Base-by-base conservation (phyloP, 2,113 vertebrate genomes). In the Calyptomena viridis region DNA sequence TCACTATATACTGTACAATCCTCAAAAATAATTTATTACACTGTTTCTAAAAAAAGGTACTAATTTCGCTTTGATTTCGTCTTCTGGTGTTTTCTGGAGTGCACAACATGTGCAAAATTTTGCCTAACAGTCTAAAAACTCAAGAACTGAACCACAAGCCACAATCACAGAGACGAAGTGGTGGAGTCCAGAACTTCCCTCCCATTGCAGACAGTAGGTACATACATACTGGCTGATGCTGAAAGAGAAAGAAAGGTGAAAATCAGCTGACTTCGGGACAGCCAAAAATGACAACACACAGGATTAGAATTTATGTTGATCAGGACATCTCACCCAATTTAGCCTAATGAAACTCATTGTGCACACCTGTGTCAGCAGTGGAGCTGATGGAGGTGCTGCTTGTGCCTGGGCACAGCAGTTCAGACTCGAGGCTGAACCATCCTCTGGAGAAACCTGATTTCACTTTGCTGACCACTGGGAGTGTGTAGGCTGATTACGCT, bases 11-110 rank as follows among this genome's bases (percentile, higher is more conserved):
- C 99, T 99, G 98, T 99, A 99, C 99, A 99, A 94, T 98, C 98
- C 99, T 99, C 99, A 98, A 99, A 99, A 99, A 99, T 99, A 99
- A 99, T 99, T 99, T 98, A 99, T 98, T 98, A 98, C 98, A 99
- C 98, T 98, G 97, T 99, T 98, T 99, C 99, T 99, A 98, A 98
- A 98, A 98, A 98, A 98, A 98, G 97, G 97, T 97, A 98, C 98
- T 98, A 98, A 94, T 95, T 95, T 97, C 96, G 94, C 97, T 95
- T 87, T 83, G 67, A 90, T 90, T 95, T 94, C 81, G 58, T 96
- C 96, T 94, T 96, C 90, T 95, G 86, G 47, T 76, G 69, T 94
- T 91, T 89, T 97, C 95, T 9, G 84, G 94, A 96, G 87, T 95
- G 98, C 98, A 97, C 95, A 98, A 97, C 97, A 83, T 97, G 98